These are phyloP conservation scores for Eustalomyia histrio DNA, from an alignment of 2,888 invertebrate genomes.

Conservation along the genomic window DNA sequence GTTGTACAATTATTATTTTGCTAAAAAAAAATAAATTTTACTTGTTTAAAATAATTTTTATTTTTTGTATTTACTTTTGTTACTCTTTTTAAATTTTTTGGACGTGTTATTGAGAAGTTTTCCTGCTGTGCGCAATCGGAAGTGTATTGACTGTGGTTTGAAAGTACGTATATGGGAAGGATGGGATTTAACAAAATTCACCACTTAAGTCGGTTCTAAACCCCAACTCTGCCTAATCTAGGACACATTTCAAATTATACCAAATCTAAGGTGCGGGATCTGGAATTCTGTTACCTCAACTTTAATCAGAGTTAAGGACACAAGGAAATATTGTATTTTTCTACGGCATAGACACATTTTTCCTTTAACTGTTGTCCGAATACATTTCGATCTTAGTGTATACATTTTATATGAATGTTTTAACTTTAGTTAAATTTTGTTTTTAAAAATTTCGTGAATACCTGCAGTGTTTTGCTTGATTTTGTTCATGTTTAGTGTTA, in stretches of 20 bases:
- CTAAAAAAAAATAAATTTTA: slow-evolving; percentile 11
- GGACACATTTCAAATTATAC: too few species aligned
- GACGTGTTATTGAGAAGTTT: slow-evolving; percentile 29
- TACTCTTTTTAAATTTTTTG: neutral
- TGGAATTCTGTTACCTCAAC: too few species aligned
- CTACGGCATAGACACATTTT: too few species aligned
- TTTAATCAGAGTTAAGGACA: too few species aligned
- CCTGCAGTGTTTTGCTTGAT: slow-evolving; percentile 50
- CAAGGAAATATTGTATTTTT: too few species aligned
- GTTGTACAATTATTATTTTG: slow-evolving; percentile 59
- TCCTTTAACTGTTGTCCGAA: too few species aligned
- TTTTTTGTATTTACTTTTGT: neutral
- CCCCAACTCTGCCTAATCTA: too few species aligned
- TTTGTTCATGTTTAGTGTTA: slow-evolving; percentile 43
- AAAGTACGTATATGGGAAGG: neutral
- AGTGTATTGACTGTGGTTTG: neutral
- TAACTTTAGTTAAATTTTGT: neutral
- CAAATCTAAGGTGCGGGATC: too few species aligned
- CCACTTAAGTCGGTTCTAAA: too few species aligned
- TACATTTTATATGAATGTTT: too few species aligned
- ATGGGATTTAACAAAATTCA: too few species aligned
- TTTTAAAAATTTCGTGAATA: slow-evolving; percentile 32
- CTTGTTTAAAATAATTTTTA: slow-evolving; percentile 16
- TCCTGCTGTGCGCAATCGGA: neutral
- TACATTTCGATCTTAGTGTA: too few species aligned